phyloP scores from a whole-genome alignment of 2,888 invertebrate species.

The Piscicola geometra region DNA sequence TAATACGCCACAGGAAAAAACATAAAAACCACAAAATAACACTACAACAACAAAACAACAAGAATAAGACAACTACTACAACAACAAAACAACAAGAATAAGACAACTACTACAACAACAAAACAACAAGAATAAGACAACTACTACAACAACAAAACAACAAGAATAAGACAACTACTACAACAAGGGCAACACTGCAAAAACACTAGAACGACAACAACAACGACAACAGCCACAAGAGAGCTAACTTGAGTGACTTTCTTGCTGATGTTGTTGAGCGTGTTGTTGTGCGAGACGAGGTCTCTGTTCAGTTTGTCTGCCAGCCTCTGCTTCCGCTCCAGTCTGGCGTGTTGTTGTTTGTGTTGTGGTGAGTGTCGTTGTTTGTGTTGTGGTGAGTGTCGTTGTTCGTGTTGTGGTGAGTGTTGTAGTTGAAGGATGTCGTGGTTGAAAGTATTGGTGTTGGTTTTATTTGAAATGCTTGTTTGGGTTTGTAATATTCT shows the following conservation, averaged over 20 bases:
- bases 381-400: not conserved
- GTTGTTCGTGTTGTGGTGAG: no score
- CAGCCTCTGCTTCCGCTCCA: constrained; percentile 83
- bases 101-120: no score
- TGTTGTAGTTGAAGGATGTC: no score
- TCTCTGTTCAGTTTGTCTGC: constrained; percentile 85
- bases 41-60: no score
- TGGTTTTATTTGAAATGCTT: not conserved
- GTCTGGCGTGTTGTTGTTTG: constrained; percentile 55
- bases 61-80: no score
- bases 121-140: not conserved
- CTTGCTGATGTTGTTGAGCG: constrained; percentile 78
- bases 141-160: not conserved
- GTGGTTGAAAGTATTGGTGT: no score
- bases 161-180: not conserved
- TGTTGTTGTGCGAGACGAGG: constrained; percentile 81
- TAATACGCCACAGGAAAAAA: no score
- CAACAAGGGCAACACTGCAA: no score
- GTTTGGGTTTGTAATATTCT: not conserved
- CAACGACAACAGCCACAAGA: not conserved
- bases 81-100: no score
- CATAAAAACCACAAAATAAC: no score
- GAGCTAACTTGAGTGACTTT: constrained; percentile 68
- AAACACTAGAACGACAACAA: not conserved
- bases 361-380: not conserved